These are phyloP conservation scores for Pteruthius melanotis DNA, from an alignment of 2,113 vertebrate species.

Conservation along the genomic window DNA sequence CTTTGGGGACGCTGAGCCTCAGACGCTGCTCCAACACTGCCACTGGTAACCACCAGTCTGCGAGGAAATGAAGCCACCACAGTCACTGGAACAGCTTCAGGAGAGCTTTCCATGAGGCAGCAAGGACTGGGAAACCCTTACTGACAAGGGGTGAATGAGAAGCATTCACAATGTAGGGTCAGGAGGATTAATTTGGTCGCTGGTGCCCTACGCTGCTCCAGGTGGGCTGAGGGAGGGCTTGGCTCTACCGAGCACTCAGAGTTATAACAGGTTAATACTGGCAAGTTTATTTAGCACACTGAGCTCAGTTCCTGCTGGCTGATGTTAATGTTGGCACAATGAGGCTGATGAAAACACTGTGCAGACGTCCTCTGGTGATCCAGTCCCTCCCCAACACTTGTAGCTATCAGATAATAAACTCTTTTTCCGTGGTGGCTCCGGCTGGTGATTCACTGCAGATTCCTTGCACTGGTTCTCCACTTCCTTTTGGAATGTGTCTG, in stretches of 20 bases:
- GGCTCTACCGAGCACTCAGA: background rate
- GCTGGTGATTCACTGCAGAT: constrained; percentile 29
- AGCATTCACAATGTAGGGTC: background rate
- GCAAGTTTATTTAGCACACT: constrained; percentile 26
- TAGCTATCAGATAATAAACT: constrained; percentile 47
- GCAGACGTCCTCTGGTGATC: constrained; percentile 63
- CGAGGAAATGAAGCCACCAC: background rate
- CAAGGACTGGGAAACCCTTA: background rate
- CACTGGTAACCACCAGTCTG: background rate
- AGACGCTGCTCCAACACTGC: accelerated
- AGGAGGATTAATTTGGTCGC: background rate
- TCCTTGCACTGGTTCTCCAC: background rate
- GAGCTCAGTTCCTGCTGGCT: constrained; percentile 66
- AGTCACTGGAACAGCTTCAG: background rate
- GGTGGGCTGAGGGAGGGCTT: background rate
- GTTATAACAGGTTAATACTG: constrained; percentile 54
- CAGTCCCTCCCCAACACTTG: constrained; percentile 32
- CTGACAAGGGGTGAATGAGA: background rate
- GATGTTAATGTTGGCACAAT: constrained; percentile 60
- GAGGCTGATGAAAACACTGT: constrained; percentile 51
- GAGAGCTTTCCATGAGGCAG: background rate
- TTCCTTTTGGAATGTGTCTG: background rate
- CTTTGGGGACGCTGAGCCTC: background rate
- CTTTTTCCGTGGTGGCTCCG: background rate
- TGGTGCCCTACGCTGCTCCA: background rate